These are phyloP conservation scores for Rhabdomys dilectus DNA, from an alignment of 2,113 vertebrate species.

Conservation along the genomic window DNA sequence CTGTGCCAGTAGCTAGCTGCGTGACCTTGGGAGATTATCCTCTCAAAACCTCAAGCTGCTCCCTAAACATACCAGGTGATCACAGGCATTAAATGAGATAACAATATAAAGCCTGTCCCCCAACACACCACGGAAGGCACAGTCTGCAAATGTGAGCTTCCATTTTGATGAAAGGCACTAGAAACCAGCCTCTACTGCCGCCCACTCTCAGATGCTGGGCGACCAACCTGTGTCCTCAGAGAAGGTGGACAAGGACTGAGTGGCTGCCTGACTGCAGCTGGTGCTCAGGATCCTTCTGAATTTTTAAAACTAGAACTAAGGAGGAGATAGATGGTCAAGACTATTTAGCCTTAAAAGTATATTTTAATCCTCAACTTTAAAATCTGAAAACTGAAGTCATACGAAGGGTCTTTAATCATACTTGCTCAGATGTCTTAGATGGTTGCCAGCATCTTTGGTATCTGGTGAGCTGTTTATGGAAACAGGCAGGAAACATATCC, in stretches of 20 bases:
- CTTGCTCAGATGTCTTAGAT: background rate
- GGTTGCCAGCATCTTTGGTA: background rate
- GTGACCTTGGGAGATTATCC: background rate
- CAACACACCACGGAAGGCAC: background rate
- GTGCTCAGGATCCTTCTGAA: background rate
- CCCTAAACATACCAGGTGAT: background rate
- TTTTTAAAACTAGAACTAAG: background rate
- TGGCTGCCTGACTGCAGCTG: background rate
- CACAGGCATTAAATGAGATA: background rate
- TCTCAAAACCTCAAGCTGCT: background rate
- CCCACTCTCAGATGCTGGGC: background rate
- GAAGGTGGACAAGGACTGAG: background rate
- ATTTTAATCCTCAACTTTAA: conserved; percentile 9
- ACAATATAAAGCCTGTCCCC: background rate
- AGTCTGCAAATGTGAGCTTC: background rate
- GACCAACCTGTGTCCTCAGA: background rate
- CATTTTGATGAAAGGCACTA: background rate
- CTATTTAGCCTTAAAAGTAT: background rate
- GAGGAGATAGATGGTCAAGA: background rate
- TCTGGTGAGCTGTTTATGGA: background rate
- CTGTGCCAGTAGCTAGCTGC: background rate
- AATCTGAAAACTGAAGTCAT: background rate
- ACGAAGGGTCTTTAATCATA: conserved; percentile 12
- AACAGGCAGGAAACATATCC: background rate
- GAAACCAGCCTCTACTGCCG: too few species aligned